Conservation (phyloP, 2,888 invertebrate species). For the Dolichomitus sp. region DNA sequence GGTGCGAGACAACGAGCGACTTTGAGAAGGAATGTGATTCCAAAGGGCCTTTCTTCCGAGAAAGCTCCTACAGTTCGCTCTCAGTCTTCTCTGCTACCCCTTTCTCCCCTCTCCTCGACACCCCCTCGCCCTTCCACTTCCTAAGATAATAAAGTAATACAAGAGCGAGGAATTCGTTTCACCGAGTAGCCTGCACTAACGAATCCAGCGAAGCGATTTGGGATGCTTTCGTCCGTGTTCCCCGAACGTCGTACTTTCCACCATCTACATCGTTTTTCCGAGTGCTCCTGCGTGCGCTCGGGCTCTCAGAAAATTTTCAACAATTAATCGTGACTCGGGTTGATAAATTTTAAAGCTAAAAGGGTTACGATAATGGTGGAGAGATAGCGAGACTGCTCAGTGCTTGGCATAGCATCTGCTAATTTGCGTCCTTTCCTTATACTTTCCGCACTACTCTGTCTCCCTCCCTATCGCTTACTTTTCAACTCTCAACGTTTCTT, state of each 20-base stretch:
- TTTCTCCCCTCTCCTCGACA: neutral
- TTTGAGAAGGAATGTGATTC: constrained; percentile 74
- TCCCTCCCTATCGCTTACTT: constrained; percentile 1
- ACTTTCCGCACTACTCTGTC: constrained; percentile 16
- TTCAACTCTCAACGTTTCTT: constrained; percentile 39
- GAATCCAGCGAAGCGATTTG: constrained; percentile 56
- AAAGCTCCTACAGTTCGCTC: constrained; percentile 50
- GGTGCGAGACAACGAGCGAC: constrained; percentile 73
- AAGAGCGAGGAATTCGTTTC: constrained; percentile 68
- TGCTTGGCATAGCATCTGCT: constrained; percentile 67
- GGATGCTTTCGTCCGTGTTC: constrained; percentile 37
- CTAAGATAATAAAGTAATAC: constrained; percentile 69
- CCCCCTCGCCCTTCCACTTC: constrained; percentile 39
- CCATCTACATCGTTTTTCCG: constrained; percentile 48
- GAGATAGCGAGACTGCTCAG: constrained; percentile 69
- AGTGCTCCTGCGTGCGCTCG: constrained; percentile 6
- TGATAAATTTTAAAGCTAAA: constrained; percentile 75
- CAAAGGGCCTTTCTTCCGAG: constrained; percentile 71
- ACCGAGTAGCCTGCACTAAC: constrained; percentile 63
- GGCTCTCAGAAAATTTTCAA: constrained; percentile 54
- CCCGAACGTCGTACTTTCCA: constrained; percentile 1
- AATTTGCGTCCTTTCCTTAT: constrained; percentile 68
- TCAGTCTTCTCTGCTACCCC: constrained; percentile 12
- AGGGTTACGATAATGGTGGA: constrained; percentile 76
- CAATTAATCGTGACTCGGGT: constrained; percentile 75